phyloP scores from a whole-genome alignment of 2,113 vertebrate genomes.

The Caloenas nicobarica region DNA sequence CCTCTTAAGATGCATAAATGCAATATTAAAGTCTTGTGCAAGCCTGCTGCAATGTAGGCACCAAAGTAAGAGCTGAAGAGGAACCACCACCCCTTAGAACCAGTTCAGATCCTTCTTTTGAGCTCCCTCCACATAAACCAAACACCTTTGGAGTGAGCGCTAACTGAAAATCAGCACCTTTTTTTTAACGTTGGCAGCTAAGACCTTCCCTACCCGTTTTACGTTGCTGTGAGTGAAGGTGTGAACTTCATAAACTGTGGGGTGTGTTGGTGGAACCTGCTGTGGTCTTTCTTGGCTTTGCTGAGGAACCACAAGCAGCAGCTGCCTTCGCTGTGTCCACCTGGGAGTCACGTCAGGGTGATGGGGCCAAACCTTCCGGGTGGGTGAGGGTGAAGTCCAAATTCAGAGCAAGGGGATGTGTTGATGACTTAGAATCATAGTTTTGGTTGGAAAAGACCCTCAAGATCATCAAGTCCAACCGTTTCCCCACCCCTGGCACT shows the following conservation, averaged over 20 bases:
- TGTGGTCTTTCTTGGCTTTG: background rate
- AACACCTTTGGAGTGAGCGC: background rate
- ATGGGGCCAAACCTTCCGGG: background rate
- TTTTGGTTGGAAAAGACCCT: background rate
- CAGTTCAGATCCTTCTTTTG: background rate
- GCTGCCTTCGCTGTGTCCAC: background rate
- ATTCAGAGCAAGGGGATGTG: accelerated
- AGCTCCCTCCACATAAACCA: background rate
- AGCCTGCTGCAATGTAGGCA: background rate
- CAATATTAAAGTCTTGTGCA: background rate
- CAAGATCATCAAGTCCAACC: accelerated
- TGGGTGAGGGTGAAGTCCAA: background rate
- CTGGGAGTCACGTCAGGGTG: background rate
- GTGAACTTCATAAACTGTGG: background rate
- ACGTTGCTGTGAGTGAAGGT: background rate
- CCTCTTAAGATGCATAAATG: background rate
- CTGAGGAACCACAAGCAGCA: background rate
- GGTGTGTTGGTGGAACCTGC: background rate
- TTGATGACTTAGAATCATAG: background rate
- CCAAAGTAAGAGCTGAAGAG: background rate
- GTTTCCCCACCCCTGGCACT: too few relatives aligned
- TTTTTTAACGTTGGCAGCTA: background rate
- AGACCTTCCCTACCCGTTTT: background rate
- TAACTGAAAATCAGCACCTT: background rate
- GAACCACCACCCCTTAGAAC: background rate